phyloP scores from a whole-genome alignment of 2,888 invertebrate species.

The Stegophylla sp. region DNA sequence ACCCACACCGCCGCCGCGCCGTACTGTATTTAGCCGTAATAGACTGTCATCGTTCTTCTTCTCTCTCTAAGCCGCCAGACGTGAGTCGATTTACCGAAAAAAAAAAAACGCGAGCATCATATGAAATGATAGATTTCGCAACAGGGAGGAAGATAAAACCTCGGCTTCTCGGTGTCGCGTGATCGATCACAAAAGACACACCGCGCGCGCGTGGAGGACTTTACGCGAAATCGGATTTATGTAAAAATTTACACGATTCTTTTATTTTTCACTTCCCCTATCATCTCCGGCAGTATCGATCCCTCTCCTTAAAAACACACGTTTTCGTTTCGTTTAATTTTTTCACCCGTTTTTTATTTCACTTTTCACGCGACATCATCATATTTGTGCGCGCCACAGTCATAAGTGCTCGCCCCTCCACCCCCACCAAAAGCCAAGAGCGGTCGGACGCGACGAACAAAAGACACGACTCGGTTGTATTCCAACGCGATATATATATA shows the following conservation, averaged over 20 bases:
- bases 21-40: slow-evolving; percentile 16
- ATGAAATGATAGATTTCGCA: neutral
- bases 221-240: neutral
- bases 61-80: slow-evolving; percentile 42
- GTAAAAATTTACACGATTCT: slow-evolving; percentile 12
- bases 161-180: neutral
- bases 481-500: neutral
- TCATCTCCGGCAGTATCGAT: neutral
- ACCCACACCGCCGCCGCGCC: too few species aligned
- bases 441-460: slow-evolving; percentile 45
- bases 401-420: slow-evolving; percentile 30
- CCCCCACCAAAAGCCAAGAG: too few species aligned
- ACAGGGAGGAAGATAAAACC: slow-evolving; percentile 5
- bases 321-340: slow-evolving; percentile 1
- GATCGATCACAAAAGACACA: slow-evolving; percentile 6
- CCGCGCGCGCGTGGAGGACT: neutral
- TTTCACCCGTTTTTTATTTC: neutral
- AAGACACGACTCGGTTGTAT: slow-evolving; percentile 37
- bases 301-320: neutral
- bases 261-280: slow-evolving; percentile 1
- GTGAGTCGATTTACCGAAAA: slow-evolving; percentile 38
- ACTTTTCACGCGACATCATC: slow-evolving; percentile 23
- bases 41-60: slow-evolving; percentile 34
- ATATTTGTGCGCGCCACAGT: slow-evolving; percentile 20
- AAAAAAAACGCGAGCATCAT: neutral